These are phyloP conservation scores for Epinephelus cyanopodus DNA, from an alignment of 2,113 vertebrate genomes.

Conservation along the genomic window DNA sequence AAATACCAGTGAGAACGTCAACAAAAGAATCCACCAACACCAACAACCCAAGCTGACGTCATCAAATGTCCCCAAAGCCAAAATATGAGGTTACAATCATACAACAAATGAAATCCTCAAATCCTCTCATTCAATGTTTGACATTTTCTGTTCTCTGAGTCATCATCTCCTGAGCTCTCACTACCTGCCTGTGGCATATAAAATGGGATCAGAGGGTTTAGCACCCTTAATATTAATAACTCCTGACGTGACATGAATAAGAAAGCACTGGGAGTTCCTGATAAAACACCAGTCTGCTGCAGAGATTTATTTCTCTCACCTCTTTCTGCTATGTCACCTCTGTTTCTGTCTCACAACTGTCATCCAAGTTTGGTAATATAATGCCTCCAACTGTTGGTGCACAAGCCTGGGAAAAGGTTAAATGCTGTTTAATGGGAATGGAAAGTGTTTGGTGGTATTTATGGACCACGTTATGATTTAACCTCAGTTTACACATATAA, in stretches of 20 bases:
- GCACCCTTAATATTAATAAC: neutral
- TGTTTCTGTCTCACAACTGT: neutral
- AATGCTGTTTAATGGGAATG: neutral
- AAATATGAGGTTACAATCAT: too few species aligned
- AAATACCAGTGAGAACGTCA: too few species aligned
- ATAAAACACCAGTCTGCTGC: conserved; percentile 11
- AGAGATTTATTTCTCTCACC: neutral
- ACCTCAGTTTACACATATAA: conserved; percentile 10
- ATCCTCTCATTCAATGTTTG: too few species aligned
- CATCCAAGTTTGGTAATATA: conserved; percentile 37
- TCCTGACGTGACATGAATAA: neutral
- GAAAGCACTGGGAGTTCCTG: conserved; percentile 6
- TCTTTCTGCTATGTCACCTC: neutral
- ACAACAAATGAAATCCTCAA: neutral
- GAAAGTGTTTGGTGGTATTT: conserved; percentile 9
- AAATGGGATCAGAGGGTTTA: conserved; percentile 6
- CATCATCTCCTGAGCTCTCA: neutral
- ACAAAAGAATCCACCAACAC: too few species aligned
- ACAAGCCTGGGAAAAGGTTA: neutral
- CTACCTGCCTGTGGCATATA: conserved; percentile 20
- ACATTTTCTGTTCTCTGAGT: too few species aligned
- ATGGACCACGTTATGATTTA: neutral
- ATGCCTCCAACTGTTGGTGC: neutral
- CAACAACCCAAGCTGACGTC: too few species aligned
- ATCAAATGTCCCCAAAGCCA: too few species aligned